Conservation (phyloP, 2,797 vertebrate genomes). For the Spondyliosoma cantharus region DNA sequence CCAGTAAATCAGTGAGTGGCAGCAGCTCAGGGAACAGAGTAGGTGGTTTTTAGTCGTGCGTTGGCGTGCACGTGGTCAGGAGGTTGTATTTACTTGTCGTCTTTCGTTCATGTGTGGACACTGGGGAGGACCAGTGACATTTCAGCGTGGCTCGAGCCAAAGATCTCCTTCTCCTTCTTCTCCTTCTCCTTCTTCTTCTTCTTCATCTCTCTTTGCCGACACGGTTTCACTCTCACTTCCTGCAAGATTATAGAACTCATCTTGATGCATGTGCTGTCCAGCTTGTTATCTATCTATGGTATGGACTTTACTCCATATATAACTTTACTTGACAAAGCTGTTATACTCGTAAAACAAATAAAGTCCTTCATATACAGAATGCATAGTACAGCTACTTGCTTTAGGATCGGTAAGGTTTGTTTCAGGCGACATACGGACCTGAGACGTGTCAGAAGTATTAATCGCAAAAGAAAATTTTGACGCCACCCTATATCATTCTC, state of each 20-base stretch:
- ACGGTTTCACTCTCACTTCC: constrained; percentile 63
- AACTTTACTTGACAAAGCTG: constrained; percentile 74
- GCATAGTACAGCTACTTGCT: constrained; percentile 70
- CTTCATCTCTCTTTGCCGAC: constrained; percentile 51
- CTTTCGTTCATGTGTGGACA: constrained; percentile 65
- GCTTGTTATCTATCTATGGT: constrained; percentile 72
- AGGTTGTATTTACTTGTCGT: constrained; percentile 66
- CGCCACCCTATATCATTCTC: constrained; percentile 47
- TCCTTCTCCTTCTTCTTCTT: constrained; percentile 40
- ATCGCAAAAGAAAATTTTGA: constrained; percentile 44
- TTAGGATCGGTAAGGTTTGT: constrained; percentile 74
- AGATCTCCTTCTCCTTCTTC: constrained; percentile 72
- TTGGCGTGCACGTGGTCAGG: constrained; percentile 48
- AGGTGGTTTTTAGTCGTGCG: constrained; percentile 56
- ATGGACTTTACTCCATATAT: constrained; percentile 72
- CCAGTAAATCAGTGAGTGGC: constrained; percentile 58
- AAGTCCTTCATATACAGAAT: constrained; percentile 76
- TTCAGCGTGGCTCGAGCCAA: constrained; percentile 84
- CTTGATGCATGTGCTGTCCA: constrained; percentile 77
- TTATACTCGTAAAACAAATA: constrained; percentile 68
- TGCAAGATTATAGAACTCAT: constrained; percentile 65
- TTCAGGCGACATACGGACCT: constrained; percentile 51
- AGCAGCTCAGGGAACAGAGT: constrained; percentile 82
- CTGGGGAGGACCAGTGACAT: constrained; percentile 69
- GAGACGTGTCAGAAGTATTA: constrained; percentile 57